These are phyloP conservation scores for Eciton burchellii DNA, from an alignment of 1,140 invertebrate genomes.

Conservation along the genomic window DNA sequence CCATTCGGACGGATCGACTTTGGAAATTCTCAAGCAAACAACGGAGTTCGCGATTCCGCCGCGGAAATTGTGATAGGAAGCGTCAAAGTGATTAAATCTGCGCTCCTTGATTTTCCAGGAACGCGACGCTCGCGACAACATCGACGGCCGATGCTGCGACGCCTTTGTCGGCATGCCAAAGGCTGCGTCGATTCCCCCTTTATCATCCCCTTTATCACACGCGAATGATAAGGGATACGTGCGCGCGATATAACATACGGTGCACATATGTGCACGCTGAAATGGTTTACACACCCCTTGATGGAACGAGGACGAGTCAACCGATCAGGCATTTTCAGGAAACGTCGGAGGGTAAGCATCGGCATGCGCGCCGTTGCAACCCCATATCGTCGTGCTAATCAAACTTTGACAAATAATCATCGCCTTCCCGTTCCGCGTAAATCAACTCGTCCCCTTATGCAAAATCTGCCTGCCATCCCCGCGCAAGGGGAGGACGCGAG, in stretches of 20 bases:
- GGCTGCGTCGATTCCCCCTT: slow-evolving; percentile 26
- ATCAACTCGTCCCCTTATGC: slow-evolving; percentile 24
- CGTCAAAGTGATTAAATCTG: not conserved
- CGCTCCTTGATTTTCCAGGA: not conserved
- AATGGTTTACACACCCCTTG: slow-evolving; percentile 61
- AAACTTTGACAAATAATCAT: slow-evolving; percentile 54
- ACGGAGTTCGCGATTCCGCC: not conserved
- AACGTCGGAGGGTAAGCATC: slow-evolving; percentile 63
- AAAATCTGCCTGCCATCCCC: not conserved
- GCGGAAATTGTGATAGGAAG: slow-evolving; percentile 12
- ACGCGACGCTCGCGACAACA: not conserved
- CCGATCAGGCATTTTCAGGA: slow-evolving; percentile 51
- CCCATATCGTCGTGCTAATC: slow-evolving; percentile 51
- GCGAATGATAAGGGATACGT: not conserved
- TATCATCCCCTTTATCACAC: slow-evolving; percentile 33
- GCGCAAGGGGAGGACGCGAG: not conserved
- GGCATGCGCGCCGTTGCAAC: slow-evolving; percentile 11
- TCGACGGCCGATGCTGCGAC: not conserved
- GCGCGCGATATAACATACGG: slow-evolving; percentile 47
- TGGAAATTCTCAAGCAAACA: not conserved
- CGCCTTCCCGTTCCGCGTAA: slow-evolving; percentile 28
- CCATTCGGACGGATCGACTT: not conserved
- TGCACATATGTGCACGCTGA: slow-evolving; percentile 53
- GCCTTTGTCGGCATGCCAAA: not conserved
- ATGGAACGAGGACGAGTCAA: slow-evolving; percentile 41